Conservation (phyloP, 1,140 invertebrate species). For the Hydropsyche tenuis region DNA sequence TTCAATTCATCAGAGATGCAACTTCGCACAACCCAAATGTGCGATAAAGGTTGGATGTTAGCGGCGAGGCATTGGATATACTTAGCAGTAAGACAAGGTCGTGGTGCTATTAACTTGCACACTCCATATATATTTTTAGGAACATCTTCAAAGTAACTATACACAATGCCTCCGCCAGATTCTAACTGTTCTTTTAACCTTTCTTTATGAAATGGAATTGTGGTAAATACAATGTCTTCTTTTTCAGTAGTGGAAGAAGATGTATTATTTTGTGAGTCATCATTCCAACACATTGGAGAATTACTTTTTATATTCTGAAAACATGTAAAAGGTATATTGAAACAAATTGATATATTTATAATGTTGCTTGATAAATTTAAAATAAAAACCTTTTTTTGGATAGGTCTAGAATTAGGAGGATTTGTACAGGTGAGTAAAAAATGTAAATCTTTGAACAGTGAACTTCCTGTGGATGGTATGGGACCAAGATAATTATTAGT, state of each 20-base stretch:
- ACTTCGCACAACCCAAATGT: constrained; percentile 66
- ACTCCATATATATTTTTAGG: constrained; percentile 62
- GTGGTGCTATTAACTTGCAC: constrained; percentile 64
- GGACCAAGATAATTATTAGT: constrained; percentile 61
- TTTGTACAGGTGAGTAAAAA: constrained; percentile 66
- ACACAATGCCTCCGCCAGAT: constrained; percentile 64
- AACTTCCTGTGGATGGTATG: constrained; percentile 59
- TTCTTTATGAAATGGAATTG: constrained; percentile 64
- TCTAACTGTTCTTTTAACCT: constrained; percentile 63
- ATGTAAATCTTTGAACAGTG: constrained; percentile 62
- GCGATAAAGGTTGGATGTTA: constrained; percentile 61
- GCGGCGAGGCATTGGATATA: constrained; percentile 65
- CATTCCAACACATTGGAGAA: constrained; percentile 31
- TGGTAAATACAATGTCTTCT: constrained; percentile 61
- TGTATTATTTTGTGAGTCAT: constrained; percentile 38
- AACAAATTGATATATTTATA: too few relatives aligned
- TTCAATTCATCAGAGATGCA: constrained; percentile 57
- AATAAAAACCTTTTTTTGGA: constrained; percentile 19
- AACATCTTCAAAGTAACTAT: constrained; percentile 65
- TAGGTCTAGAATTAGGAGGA: constrained; percentile 50
- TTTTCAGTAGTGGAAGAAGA: constrained; percentile 52
- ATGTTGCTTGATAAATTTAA: background rate
- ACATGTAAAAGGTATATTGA: background rate
- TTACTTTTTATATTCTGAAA: background rate
- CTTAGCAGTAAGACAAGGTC: constrained; percentile 67